These are phyloP conservation scores for Ivindomyrus marchei DNA, from an alignment of 2,113 vertebrate genomes.

Conservation along the genomic window DNA sequence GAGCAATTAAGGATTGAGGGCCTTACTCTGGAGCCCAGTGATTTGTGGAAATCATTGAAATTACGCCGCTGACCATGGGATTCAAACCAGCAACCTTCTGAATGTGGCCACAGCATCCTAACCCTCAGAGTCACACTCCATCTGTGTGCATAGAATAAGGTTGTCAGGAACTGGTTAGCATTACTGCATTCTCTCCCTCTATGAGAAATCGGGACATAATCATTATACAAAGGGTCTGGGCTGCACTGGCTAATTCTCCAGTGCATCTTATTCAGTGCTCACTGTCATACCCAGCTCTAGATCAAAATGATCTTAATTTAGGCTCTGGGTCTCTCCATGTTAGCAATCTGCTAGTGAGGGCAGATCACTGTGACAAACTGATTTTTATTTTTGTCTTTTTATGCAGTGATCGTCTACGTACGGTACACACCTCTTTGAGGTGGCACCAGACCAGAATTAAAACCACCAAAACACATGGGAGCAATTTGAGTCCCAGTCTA, in stretches of 20 bases:
- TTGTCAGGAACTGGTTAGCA: not conserved
- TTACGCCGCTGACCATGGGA: not conserved
- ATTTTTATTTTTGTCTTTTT: not conserved
- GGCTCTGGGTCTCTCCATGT: not conserved
- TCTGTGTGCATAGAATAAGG: not conserved
- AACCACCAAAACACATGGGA: conserved; percentile 5
- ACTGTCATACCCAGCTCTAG: not conserved
- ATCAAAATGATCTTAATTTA: not conserved
- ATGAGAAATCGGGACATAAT: not conserved
- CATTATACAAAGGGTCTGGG: not conserved
- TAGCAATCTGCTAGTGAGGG: not conserved
- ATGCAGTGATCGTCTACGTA: not conserved
- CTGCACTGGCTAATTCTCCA: not conserved
- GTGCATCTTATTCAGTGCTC: not conserved
- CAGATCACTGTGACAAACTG: not conserved
- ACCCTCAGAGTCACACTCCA: not conserved
- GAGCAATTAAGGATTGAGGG: not conserved
- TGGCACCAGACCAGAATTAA: not conserved
- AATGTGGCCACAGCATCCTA: not conserved
- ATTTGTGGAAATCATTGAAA: not conserved
- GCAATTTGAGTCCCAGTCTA: not conserved
- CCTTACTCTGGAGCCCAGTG: not conserved
- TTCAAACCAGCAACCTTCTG: not conserved
- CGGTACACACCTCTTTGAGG: not conserved
- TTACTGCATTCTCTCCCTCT: not conserved